A percentile compares a stretch with the other conserved stretches of the same genome.
Evolutionary conservation across 2,888 invertebrate genomes (phyloP).

Genomic region (Uloborus plumipes): DNA sequence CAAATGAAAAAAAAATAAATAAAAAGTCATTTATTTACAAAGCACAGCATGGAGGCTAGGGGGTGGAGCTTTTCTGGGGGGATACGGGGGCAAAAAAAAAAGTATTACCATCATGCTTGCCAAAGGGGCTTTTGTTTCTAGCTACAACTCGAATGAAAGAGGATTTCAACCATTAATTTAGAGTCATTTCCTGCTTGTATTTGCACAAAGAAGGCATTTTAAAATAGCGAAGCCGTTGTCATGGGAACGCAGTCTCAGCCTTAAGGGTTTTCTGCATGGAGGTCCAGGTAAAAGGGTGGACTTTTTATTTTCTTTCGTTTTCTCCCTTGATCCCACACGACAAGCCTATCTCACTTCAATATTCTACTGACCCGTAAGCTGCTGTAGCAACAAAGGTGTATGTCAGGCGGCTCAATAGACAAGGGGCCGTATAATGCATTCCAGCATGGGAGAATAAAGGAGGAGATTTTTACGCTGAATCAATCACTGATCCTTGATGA

Average conservation of each 20-base stretch:
- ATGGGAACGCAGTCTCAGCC: slow-evolving; percentile 33
- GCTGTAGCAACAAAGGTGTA: slow-evolving; percentile 19
- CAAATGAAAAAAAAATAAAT: slow-evolving; percentile 6
- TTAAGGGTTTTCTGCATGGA: slow-evolving; percentile 31
- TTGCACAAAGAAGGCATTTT: slow-evolving; percentile 62
- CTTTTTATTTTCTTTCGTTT: background rate
- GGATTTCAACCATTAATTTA: slow-evolving; percentile 61
- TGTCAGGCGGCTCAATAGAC: slow-evolving; percentile 16
- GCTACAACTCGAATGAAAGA: slow-evolving; percentile 36
- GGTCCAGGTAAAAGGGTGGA: slow-evolving; percentile 34
- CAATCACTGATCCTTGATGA: too few species aligned
- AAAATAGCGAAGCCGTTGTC: slow-evolving; percentile 53
- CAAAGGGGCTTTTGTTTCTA: slow-evolving; percentile 51
- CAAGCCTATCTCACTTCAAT: slow-evolving; percentile 3
- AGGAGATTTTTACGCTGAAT: too few species aligned
- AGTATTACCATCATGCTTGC: slow-evolving; percentile 60
- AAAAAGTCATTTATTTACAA: slow-evolving; percentile 64
- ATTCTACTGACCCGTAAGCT: slow-evolving; percentile 44
- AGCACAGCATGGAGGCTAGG: slow-evolving; percentile 40
- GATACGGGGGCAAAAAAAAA: slow-evolving; percentile 3
- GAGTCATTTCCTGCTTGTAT: slow-evolving; percentile 62
- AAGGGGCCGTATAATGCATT: slow-evolving; percentile 16
- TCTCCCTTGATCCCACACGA: slow-evolving; percentile 1
- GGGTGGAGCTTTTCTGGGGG: slow-evolving; percentile 4
- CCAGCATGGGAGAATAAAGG: too few species aligned